Evolutionary conservation across 2,797 vertebrate genomes (phyloP), one percentile per base, ranked within the genome.

Genomic region (Percopsis omiscomaycus): DNA sequence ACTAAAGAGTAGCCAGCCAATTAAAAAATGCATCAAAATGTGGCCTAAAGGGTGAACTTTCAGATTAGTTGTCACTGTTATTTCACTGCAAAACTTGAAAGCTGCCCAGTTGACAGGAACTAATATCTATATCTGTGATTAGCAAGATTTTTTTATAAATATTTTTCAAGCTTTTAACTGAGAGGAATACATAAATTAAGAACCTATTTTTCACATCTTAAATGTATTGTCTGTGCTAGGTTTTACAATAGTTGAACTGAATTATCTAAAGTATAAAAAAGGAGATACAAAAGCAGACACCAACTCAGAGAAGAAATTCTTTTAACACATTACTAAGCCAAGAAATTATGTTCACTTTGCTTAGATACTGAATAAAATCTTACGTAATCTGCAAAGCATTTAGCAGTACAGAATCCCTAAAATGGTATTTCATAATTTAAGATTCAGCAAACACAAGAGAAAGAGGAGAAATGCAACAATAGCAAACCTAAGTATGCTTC

Each of bases 401-500:
- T 9, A 42, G 37, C 37, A 32, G 5, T 32, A 5, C 30, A 32
- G 8, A 42, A 9, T 42, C 46, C 48, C 55, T 50, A 66, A 58
- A 51, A 66, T 42, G 37, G 44, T 49, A 44, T 65, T 58, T 42
- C 5, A 37, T 54, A 8, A 55, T 30, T 69, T 68, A 13, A 27
- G 70, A 71, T 65, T 11, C 28, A 56, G 47, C 16, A 44, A 45
- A 70, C 4, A 70, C 4, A 22, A 27, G 11, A 54, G 47, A 22
- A 14, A 50, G 11, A 72, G 6, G 11, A 14, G 73, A 71, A 14
- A 30, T 0, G 3, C 48, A 22, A 57, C 29, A n/a, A 8, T 55
- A 30, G 53, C 28, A 14, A 73, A 45, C 51, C 48, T 74, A 32
- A 67, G 12, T 57, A 74, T 46, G 64, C 49, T 49, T 69, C 68